Conservation (phyloP, 1,140 invertebrate species). For the Monochamus saltuarius region DNA sequence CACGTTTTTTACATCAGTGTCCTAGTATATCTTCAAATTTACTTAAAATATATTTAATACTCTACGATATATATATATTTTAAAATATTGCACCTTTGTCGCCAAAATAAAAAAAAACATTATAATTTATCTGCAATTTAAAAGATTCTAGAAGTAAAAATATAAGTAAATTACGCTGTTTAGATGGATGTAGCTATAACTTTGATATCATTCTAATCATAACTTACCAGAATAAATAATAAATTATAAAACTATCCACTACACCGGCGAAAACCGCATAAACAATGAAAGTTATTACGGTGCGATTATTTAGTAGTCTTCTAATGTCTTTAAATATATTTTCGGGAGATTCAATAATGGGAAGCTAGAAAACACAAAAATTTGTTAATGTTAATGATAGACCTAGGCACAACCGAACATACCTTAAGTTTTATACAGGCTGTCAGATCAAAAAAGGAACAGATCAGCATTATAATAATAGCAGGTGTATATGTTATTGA, state of each 20-base stretch:
- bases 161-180: no score
- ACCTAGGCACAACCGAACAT: constrained; percentile 3
- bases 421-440: constrained; percentile 65
- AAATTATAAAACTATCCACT: constrained; percentile 75
- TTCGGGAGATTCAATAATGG: constrained; percentile 62
- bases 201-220: not conserved
- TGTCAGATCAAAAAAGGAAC: constrained; percentile 63
- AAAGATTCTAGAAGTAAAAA: no score
- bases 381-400: not conserved
- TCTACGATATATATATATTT: no score
- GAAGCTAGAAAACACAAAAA: constrained; percentile 58
- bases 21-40: no score
- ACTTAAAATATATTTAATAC: no score
- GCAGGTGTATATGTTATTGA: constrained; percentile 70
- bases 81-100: no score
- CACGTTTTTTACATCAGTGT: no score
- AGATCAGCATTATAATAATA: constrained; percentile 63
- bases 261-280: constrained; percentile 73
- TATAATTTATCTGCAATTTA: no score
- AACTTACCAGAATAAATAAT: constrained; percentile 75
- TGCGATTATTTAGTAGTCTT: constrained; percentile 60
- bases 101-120: no score
- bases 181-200: not conserved
- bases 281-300: constrained; percentile 65
- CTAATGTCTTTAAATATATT: constrained; percentile 64